Evolutionary conservation across 2,888 invertebrate species (phyloP).

Genomic region (Endotricha flammealis): DNA sequence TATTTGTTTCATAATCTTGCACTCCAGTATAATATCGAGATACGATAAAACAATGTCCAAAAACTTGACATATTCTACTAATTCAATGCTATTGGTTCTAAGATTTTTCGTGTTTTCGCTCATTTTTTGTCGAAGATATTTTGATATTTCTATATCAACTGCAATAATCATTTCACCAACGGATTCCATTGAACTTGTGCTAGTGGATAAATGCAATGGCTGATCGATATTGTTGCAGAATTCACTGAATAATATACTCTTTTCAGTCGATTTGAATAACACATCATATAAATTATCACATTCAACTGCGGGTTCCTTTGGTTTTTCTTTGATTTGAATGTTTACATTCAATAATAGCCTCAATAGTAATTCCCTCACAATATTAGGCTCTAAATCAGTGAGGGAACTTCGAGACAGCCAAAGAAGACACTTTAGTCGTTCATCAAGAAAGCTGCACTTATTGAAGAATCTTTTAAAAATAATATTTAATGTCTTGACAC

Average conservation of each 20-base stretch:
- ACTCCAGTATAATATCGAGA: slow-evolving; percentile 39
- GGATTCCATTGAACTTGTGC: slow-evolving; percentile 18
- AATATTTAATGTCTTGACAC: slow-evolving; percentile 45
- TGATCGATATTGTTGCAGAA: slow-evolving; percentile 33
- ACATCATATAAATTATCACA: slow-evolving; percentile 33
- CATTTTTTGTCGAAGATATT: slow-evolving; percentile 32
- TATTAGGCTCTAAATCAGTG: slow-evolving; percentile 24
- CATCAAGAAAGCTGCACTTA: slow-evolving; percentile 44
- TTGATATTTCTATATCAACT: slow-evolving; percentile 30
- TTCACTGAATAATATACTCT: slow-evolving; percentile 52
- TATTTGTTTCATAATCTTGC: slow-evolving; percentile 28
- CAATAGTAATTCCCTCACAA: slow-evolving; percentile 39
- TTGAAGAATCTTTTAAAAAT: slow-evolving; percentile 51
- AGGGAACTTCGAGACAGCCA: slow-evolving; percentile 49
- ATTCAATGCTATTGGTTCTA: slow-evolving; percentile 24
- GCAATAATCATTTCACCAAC: slow-evolving; percentile 32
- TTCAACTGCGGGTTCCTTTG: slow-evolving; percentile 9
- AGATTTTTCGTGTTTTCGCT: slow-evolving; percentile 20
- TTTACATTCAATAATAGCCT: slow-evolving; percentile 54
- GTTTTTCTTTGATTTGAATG: slow-evolving; percentile 20
- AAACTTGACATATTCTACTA: slow-evolving; percentile 36
- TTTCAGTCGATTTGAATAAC: slow-evolving; percentile 48
- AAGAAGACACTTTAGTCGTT: slow-evolving; percentile 40
- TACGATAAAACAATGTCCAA: slow-evolving; percentile 36
- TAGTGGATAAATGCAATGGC: background rate